A percentile compares a stretch with the other conserved stretches of the same genome.
phyloP scores from a whole-genome alignment of 2,888 invertebrate genomes.

The Phytoseiulus persimilis region DNA sequence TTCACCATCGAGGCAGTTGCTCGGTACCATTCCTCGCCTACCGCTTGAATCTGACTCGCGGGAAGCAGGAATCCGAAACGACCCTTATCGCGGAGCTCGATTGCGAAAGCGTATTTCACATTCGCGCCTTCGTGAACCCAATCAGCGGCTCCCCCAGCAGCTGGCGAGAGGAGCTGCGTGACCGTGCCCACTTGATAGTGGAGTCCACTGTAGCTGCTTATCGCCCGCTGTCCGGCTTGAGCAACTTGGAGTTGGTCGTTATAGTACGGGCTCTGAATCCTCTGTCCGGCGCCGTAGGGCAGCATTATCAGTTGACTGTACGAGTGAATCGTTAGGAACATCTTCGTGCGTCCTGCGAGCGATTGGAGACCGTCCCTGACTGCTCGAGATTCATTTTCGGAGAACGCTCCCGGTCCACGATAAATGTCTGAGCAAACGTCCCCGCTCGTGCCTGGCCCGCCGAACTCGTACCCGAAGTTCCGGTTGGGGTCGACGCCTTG shows the following conservation, averaged over 20 bases:
- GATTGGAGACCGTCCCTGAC: constrained; percentile 32
- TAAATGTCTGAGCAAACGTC: constrained; percentile 40
- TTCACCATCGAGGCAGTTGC: constrained; percentile 37
- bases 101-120: constrained; percentile 37
- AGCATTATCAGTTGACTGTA: constrained; percentile 40
- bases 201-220: background rate
- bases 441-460: constrained; percentile 21
- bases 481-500: constrained; percentile 40
- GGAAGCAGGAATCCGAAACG: constrained; percentile 40
- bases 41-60: constrained; percentile 29
- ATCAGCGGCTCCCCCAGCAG: constrained; percentile 40
- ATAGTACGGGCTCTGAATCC: constrained; percentile 14
- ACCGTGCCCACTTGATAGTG: constrained; percentile 29
- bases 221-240: constrained; percentile 12
- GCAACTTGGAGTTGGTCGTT: constrained; percentile 25
- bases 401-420: constrained; percentile 39
- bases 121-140: constrained; percentile 15
- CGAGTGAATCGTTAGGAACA: constrained; percentile 39
- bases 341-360: constrained; percentile 1
- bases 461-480: constrained; percentile 40
- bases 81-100: constrained; percentile 40
- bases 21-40: constrained; percentile 38
- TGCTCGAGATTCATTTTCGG: constrained; percentile 39
- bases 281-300: constrained; percentile 34
- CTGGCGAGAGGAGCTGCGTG: constrained; percentile 19